Conservation (phyloP, 2,888 invertebrate genomes). For the Poecilobothrus nobilitatus region DNA sequence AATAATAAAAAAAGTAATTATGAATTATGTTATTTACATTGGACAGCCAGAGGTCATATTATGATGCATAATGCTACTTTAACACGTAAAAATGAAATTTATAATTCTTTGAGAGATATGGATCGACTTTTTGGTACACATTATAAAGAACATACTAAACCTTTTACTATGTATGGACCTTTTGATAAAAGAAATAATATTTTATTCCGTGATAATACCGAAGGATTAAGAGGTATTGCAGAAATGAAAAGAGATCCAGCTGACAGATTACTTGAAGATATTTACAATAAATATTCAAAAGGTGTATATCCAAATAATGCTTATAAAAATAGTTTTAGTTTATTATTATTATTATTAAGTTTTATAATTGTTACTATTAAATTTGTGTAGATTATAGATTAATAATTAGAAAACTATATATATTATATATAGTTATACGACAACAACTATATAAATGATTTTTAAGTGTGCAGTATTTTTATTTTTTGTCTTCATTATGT, state of each 20-base stretch:
- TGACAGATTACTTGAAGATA: slow-evolving; percentile 36
- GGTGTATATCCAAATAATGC: slow-evolving; percentile 28
- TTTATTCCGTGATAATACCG: slow-evolving; percentile 49
- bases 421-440: neutral
- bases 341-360: neutral
- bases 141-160: slow-evolving; percentile 48
- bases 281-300: slow-evolving; percentile 33
- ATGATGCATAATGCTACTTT: slow-evolving; percentile 51
- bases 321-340: neutral
- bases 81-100: slow-evolving; percentile 57
- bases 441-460: neutral
- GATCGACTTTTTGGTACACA: slow-evolving; percentile 62
- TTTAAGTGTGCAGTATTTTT: neutral
- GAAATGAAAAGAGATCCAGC: slow-evolving; percentile 35
- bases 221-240: slow-evolving; percentile 31
- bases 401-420: no score
- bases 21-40: slow-evolving; percentile 54
- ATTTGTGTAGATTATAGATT: neutral
- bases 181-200: slow-evolving; percentile 57
- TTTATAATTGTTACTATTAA: neutral
- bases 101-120: slow-evolving; percentile 59
- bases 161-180: slow-evolving; percentile 61
- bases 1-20: slow-evolving; percentile 34
- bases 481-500: neutral
- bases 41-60: slow-evolving; percentile 60